Evolutionary conservation across 2,888 invertebrate genomes (phyloP).

Genomic region (Diploptera punctata): DNA sequence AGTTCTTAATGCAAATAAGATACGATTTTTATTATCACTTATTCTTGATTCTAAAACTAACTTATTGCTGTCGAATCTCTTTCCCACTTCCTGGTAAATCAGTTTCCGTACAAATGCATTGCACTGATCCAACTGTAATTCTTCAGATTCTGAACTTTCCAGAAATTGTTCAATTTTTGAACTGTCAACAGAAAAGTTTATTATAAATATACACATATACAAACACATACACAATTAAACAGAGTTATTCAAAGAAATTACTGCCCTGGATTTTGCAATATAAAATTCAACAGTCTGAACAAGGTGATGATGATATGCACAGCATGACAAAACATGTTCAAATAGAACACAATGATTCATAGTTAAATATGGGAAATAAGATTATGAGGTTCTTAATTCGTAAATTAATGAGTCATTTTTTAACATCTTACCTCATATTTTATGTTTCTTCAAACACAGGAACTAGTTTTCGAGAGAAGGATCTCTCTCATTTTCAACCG

Average conservation of each 20-base stretch:
- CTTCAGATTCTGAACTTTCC: constrained; percentile 60
- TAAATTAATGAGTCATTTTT: too few species aligned
- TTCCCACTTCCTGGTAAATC: constrained; percentile 65
- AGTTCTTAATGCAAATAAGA: constrained; percentile 30
- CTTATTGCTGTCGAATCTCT: constrained; percentile 48
- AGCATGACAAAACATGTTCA: too few species aligned
- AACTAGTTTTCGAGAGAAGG: too few species aligned
- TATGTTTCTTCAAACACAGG: too few species aligned
- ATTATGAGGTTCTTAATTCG: too few species aligned
- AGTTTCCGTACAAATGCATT: constrained; percentile 72
- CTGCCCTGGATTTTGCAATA: too few species aligned
- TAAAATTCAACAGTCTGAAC: too few species aligned
- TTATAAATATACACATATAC: not conserved
- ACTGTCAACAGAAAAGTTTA: constrained; percentile 58
- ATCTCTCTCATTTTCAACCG: too few species aligned
- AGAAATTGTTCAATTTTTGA: constrained; percentile 66
- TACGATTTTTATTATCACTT: constrained; percentile 13
- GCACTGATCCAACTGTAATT: constrained; percentile 68
- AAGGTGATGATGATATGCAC: too few species aligned
- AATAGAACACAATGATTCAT: too few species aligned
- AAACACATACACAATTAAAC: not conserved
- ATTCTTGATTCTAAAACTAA: constrained; percentile 50
- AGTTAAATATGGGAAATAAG: too few species aligned
- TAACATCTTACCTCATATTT: too few species aligned
- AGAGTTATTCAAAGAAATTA: not conserved